Conservation (phyloP, 2,113 vertebrate species). For the Pogona vitticeps region DNA sequence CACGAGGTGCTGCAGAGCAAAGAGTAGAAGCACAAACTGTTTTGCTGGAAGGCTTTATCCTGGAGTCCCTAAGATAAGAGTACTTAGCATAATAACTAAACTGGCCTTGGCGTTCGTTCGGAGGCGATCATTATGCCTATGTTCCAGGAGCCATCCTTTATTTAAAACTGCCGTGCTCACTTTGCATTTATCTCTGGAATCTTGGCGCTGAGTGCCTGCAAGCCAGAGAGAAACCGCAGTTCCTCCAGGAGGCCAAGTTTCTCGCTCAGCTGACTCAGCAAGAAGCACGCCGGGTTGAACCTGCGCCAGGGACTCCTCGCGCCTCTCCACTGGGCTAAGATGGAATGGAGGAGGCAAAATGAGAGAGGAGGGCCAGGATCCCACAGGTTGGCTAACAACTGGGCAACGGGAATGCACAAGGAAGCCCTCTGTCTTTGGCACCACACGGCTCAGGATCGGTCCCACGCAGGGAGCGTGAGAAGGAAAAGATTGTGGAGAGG, state of each 20-base stretch:
- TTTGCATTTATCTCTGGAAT: conserved; percentile 53
- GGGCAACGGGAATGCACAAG: not conserved
- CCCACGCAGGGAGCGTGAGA: not conserved
- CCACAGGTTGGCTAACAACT: not conserved
- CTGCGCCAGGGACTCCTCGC: not conserved
- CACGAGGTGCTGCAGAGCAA: not conserved
- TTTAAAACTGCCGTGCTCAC: conserved; percentile 55
- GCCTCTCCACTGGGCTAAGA: not conserved
- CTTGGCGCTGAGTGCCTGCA: conserved; percentile 29
- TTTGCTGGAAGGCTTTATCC: not conserved
- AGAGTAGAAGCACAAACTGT: too few relatives aligned
- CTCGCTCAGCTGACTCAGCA: conserved; percentile 63
- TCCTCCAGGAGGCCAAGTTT: conserved; percentile 40
- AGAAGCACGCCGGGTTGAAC: conserved; percentile 41
- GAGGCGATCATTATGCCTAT: conserved; percentile 34
- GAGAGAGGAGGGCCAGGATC: not conserved
- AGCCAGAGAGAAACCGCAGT: not conserved
- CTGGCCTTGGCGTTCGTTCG: conserved; percentile 4
- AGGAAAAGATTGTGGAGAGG: not conserved
- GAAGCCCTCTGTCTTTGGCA: too few relatives aligned
- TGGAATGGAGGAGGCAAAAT: conserved; percentile 31
- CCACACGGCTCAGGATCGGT: too few relatives aligned
- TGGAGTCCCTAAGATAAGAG: too few relatives aligned
- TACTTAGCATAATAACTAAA: conserved; percentile 31
- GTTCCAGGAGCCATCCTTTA: conserved; percentile 49